phyloP scores from a whole-genome alignment of 2,888 invertebrate species.

The Cabera pusaria region DNA sequence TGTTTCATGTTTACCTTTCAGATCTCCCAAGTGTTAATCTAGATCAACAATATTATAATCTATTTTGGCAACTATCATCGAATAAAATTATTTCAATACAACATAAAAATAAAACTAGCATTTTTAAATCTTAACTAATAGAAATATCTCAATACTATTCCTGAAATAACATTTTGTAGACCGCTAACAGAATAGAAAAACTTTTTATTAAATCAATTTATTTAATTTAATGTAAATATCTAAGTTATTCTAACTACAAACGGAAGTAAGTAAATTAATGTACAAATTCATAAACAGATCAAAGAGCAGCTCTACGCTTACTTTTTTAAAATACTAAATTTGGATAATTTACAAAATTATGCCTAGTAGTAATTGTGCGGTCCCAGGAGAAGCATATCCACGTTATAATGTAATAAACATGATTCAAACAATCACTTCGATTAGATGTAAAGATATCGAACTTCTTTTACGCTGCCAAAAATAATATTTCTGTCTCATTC shows the following conservation, averaged over 20 bases:
- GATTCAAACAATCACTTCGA: too few species aligned
- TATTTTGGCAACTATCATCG: constrained; percentile 7
- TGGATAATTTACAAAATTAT: constrained; percentile 36
- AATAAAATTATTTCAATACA: constrained; percentile 1
- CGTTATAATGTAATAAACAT: too few species aligned
- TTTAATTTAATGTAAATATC: too few species aligned
- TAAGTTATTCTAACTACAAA: constrained; percentile 13
- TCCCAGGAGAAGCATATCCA: constrained; percentile 8
- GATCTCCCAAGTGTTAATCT: constrained; percentile 2
- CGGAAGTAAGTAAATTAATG: not conserved
- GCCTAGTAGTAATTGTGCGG: constrained; percentile 28
- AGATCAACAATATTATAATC: constrained; percentile 3
- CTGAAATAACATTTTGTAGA: not conserved
- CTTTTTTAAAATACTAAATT: too few species aligned
- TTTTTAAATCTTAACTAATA: too few species aligned
- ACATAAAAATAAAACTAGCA: not conserved
- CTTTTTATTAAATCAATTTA: too few species aligned
- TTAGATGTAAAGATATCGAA: too few species aligned
- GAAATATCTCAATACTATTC: not conserved
- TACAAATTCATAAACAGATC: constrained; percentile 13
- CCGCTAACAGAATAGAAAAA: too few species aligned
- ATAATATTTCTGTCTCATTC: constrained; percentile 10
- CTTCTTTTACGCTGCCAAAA: constrained; percentile 2
- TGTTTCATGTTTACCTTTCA: too few species aligned
- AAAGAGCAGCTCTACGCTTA: constrained; percentile 15